Conservation (phyloP, 2,888 invertebrate species). For the Heliconius hortense region DNA sequence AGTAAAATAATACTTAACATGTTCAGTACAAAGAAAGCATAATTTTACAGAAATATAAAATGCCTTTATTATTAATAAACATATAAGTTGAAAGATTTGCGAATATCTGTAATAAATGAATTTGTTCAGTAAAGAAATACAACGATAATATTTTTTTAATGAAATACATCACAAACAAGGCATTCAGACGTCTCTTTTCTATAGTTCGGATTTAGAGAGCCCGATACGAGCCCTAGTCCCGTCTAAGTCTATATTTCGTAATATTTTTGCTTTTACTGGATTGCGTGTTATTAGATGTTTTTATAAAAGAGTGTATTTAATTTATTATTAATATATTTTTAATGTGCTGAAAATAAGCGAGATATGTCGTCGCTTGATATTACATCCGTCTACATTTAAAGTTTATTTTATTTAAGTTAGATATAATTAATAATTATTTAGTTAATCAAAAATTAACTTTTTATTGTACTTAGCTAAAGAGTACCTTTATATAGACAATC, state of each 20-base stretch:
- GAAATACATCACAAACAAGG: constrained; percentile 39
- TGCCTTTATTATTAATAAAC: constrained; percentile 5
- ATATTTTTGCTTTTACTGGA: constrained; percentile 45
- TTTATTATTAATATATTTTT: constrained; percentile 42
- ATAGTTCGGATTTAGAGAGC: constrained; percentile 37
- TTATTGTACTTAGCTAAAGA: constrained; percentile 39
- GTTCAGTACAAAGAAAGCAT: constrained; percentile 78
- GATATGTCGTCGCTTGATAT: constrained; percentile 33
- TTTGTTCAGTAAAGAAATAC: background rate
- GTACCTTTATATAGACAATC: constrained; percentile 27
- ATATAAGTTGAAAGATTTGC: background rate
- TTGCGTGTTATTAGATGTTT: constrained; percentile 44
- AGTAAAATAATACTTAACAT: constrained; percentile 66
- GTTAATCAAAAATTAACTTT: constrained; percentile 29
- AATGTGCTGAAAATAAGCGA: constrained; percentile 32
- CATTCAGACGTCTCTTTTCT: constrained; percentile 45
- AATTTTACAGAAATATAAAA: constrained; percentile 52
- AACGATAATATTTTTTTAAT: constrained; percentile 18
- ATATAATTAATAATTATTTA: constrained; percentile 37
- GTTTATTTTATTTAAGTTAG: constrained; percentile 33
- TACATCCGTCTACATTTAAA: constrained; percentile 40
- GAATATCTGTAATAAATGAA: constrained; percentile 6
- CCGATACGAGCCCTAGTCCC: constrained; percentile 59
- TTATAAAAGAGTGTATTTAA: constrained; percentile 45
- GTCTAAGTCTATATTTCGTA: constrained; percentile 59